A percentile compares a stretch with the other conserved stretches of the same genome.
phyloP scores from a whole-genome alignment of 2,797 vertebrate genomes.

The Takifugu rubripes region DNA sequence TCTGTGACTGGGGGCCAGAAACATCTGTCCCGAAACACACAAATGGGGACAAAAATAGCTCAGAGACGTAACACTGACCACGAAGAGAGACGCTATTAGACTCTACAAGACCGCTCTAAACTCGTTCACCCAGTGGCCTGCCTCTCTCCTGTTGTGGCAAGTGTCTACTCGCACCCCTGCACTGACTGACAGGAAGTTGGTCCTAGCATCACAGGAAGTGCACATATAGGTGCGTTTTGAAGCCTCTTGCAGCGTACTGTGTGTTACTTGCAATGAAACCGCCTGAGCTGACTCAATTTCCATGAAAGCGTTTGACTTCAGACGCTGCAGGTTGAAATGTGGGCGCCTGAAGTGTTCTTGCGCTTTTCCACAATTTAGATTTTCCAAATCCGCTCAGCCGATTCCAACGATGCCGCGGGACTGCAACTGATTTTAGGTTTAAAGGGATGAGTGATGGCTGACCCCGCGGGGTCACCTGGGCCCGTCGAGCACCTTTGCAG shows the following conservation, averaged over 20 bases:
- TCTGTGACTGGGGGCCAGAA: slow-evolving; percentile 23
- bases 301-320: slow-evolving; percentile 12
- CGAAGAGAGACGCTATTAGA: background rate
- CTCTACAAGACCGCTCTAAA: slow-evolving; percentile 1
- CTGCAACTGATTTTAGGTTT: background rate
- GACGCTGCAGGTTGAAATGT: background rate
- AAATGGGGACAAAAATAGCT: too few relatives aligned
- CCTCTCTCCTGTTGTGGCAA: slow-evolving; percentile 66
- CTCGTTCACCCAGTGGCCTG: slow-evolving; percentile 28
- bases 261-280: slow-evolving; percentile 40
- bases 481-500: slow-evolving; percentile 1
- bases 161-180: slow-evolving; percentile 52
- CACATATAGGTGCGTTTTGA: slow-evolving; percentile 43
- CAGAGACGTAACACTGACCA: background rate
- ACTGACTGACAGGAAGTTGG: slow-evolving; percentile 69
- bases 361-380: background rate
- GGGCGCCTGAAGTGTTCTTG: too few relatives aligned
- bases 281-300: slow-evolving; percentile 39
- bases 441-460: background rate
- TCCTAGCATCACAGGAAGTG: slow-evolving; percentile 70
- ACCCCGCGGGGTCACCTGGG: background rate
- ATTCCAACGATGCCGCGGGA: background rate
- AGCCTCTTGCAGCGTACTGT: slow-evolving; percentile 38
- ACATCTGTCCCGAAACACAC: too few relatives aligned
- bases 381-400: background rate